Conservation (phyloP, 1,140 invertebrate species). For the Diachasma alloeum region DNA sequence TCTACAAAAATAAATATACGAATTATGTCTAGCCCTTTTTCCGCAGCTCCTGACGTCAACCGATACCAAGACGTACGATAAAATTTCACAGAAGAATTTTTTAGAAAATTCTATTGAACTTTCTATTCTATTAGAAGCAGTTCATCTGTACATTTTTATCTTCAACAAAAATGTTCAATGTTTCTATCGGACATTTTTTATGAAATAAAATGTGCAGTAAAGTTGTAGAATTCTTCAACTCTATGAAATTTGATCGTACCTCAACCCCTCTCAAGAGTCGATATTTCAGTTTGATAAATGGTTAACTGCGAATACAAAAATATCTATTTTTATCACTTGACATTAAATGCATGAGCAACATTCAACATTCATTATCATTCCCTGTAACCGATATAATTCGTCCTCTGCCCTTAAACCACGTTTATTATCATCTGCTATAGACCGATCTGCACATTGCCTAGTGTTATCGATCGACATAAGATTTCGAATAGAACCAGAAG, state of each 20-base stretch:
- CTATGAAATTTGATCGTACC: no score
- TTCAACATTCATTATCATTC: not conserved
- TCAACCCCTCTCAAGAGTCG: conserved; percentile 16
- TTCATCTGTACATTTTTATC: no score
- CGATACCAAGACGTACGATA: not conserved
- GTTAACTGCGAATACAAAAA: not conserved
- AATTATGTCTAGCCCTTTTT: conserved; percentile 10
- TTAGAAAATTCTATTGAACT: no score
- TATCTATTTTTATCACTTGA: not conserved
- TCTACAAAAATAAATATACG: conserved; percentile 54
- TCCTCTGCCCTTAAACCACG: not conserved
- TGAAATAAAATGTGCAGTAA: no score
- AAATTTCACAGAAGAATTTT: no score
- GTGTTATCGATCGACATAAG: conserved; percentile 34
- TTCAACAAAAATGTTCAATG: no score
- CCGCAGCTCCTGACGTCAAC: not conserved
- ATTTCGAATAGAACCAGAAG: conserved; percentile 41
- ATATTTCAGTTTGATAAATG: conserved; percentile 8
- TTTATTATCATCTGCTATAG: conserved; percentile 12
- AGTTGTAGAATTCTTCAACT: no score
- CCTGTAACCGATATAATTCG: not conserved
- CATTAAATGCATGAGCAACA: not conserved
- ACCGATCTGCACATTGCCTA: conserved; percentile 16
- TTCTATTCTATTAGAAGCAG: no score
- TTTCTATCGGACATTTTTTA: no score